Evolutionary conservation across 1,140 invertebrate genomes (phyloP).

Genomic region (Drosophila cardini): DNA sequence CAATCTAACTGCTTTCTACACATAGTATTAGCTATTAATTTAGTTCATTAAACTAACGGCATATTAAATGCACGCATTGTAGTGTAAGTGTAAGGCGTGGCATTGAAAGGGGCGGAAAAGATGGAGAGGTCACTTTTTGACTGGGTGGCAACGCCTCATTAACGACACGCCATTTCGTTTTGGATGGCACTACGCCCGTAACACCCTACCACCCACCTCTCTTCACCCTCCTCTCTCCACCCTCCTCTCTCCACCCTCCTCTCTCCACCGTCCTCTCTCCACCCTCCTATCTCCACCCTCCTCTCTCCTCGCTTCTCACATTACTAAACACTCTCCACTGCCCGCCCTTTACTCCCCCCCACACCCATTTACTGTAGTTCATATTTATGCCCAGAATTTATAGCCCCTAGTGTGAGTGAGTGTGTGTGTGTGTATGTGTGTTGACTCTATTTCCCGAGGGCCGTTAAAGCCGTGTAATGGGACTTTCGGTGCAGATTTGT

Average conservation of each 20-base stretch:
- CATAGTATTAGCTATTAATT: slow-evolving; percentile 61
- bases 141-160: slow-evolving; percentile 58
- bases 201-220: background rate
- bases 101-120: background rate
- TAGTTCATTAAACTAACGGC: slow-evolving; percentile 63
- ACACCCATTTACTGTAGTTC: slow-evolving; percentile 36
- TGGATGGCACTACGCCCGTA: background rate
- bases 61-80: slow-evolving; percentile 69
- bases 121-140: background rate
- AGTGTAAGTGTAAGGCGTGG: slow-evolving; percentile 1
- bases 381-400: slow-evolving; percentile 72
- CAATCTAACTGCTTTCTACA: too few species aligned
- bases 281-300: too few species aligned
- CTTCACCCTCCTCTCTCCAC: background rate
- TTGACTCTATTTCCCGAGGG: slow-evolving; percentile 20
- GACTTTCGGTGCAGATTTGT: slow-evolving; percentile 45
- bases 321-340: background rate
- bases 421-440: slow-evolving; percentile 9
- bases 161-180: slow-evolving; percentile 63
- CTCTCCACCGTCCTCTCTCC: background rate
- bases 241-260: background rate
- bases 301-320: background rate
- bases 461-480: slow-evolving; percentile 57
- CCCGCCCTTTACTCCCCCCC: background rate
- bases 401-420: slow-evolving; percentile 38